phyloP scores from a whole-genome alignment of 2,797 vertebrate species.

The Onychomys leucogaster region DNA sequence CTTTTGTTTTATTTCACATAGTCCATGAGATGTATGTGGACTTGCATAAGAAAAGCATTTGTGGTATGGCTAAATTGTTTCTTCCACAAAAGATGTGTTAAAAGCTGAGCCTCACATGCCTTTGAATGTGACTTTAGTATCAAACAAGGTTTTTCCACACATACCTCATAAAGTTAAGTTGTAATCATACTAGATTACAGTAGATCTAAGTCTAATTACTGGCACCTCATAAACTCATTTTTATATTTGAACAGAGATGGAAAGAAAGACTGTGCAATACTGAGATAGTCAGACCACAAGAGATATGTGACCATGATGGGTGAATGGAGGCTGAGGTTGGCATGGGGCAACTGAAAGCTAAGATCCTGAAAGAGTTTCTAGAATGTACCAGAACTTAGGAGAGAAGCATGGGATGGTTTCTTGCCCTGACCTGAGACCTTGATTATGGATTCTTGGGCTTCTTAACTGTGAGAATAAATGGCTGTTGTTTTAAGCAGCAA shows the following conservation, averaged over 20 bases:
- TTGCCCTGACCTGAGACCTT: neutral
- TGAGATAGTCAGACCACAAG: neutral
- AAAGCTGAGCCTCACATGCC: neutral
- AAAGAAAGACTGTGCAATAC: neutral
- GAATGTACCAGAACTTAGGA: neutral
- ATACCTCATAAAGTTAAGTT: neutral
- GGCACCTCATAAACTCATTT: neutral
- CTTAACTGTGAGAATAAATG: neutral
- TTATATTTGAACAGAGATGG: neutral
- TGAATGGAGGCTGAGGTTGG: neutral
- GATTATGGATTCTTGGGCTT: neutral
- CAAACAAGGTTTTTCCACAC: neutral
- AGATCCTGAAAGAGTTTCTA: neutral
- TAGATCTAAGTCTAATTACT: neutral
- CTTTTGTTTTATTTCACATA: neutral
- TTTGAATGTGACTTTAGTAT: neutral
- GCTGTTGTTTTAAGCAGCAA: neutral
- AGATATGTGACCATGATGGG: neutral
- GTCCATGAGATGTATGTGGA: accelerated
- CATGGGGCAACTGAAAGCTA: neutral
- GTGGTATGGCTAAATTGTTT: neutral
- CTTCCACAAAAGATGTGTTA: neutral
- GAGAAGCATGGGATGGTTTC: neutral
- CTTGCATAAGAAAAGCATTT: neutral
- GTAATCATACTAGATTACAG: neutral